Percentiles rank a stretch among this genome's conserved stretches.
These are phyloP conservation scores for Damaliscus lunatus DNA, from an alignment of 2,113 vertebrate genomes.

Conservation along the genomic window DNA sequence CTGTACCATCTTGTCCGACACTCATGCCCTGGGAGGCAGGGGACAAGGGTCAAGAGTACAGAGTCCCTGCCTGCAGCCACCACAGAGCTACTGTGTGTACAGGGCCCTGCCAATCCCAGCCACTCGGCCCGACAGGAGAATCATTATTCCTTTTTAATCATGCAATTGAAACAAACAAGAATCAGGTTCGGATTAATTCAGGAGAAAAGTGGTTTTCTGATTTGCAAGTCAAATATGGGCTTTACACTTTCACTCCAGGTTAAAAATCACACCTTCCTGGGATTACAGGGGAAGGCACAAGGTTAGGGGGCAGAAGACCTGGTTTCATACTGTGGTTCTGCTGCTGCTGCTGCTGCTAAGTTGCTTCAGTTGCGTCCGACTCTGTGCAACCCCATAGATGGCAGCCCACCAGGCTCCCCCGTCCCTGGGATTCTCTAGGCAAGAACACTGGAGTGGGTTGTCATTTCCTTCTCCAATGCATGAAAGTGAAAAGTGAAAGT, in stretches of 20 bases:
- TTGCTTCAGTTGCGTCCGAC: no score
- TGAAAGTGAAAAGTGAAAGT: no score
- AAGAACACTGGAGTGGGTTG: no score
- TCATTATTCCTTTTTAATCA: slow-evolving; percentile 43
- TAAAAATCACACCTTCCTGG: slow-evolving; percentile 53
- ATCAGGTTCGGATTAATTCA: slow-evolving; percentile 66
- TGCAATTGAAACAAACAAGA: slow-evolving; percentile 69
- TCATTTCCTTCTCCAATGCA: no score
- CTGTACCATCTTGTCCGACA: background rate
- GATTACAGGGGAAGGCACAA: background rate
- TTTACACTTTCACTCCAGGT: slow-evolving; percentile 52
- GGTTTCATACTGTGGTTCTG: background rate
- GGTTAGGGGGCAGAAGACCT: background rate
- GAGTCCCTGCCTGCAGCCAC: background rate
- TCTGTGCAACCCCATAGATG: no score
- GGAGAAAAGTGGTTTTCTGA: slow-evolving; percentile 53
- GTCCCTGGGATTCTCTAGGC: no score
- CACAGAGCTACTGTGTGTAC: accelerated
- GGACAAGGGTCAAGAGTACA: background rate
- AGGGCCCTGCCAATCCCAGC: background rate
- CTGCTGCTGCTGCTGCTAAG: no score
- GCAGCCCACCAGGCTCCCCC: no score
- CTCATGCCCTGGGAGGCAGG: background rate
- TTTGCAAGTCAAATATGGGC: slow-evolving; percentile 76
- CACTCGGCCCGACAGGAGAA: background rate